A percentile compares a stretch with the other conserved stretches of the same genome.
Evolutionary conservation across 2,113 vertebrate genomes (phyloP).

Genomic region (Colaptes auratus): DNA sequence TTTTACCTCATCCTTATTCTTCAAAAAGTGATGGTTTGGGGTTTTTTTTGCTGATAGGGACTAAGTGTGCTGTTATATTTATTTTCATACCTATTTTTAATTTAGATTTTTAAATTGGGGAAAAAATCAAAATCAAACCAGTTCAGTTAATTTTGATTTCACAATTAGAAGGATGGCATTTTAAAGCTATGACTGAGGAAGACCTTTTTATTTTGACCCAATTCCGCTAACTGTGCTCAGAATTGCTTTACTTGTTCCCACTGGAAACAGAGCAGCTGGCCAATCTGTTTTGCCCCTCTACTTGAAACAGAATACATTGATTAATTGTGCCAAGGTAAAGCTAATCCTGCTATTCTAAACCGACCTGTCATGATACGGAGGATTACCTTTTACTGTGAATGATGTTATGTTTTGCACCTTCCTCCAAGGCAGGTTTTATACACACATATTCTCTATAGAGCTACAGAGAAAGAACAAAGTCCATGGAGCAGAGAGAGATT

Average conservation of each 20-base stretch:
- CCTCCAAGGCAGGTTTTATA: not conserved
- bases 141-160: not conserved
- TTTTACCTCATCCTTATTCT: not conserved
- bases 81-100: not conserved
- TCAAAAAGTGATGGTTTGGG: not conserved
- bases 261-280: not conserved
- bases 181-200: not conserved
- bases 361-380: not conserved
- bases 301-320: not conserved
- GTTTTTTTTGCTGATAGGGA: not conserved
- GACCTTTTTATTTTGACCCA: not conserved
- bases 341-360: not conserved
- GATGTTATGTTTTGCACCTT: not conserved
- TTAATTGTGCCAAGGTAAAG: not conserved
- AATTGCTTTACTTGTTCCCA: not conserved
- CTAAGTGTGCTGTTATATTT: not conserved
- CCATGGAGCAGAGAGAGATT: not conserved
- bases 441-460: not conserved
- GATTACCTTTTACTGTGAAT: not conserved
- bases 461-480: constrained; percentile 17
- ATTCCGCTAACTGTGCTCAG: not conserved
- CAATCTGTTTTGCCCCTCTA: not conserved
- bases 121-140: not conserved
- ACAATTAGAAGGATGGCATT: not conserved
- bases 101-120: not conserved